These are phyloP conservation scores for Andricus quercusramuli DNA, from an alignment of 2,888 invertebrate genomes.

Conservation along the genomic window DNA sequence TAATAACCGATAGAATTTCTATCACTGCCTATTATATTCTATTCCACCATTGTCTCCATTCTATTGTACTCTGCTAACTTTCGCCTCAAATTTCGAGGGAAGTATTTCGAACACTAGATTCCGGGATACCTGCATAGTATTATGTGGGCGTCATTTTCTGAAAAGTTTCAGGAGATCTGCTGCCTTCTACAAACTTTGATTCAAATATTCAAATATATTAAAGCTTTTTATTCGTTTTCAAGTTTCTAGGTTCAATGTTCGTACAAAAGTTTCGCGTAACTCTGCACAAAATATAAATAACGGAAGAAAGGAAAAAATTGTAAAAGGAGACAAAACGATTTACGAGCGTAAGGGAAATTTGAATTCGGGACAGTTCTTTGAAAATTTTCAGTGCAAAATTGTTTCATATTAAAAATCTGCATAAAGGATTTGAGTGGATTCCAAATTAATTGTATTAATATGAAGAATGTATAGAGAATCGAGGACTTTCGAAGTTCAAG, in stretches of 20 bases:
- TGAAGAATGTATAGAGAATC: not conserved
- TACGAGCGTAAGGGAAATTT: not conserved
- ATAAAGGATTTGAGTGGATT: not conserved
- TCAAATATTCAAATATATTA: not conserved
- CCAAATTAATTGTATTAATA: not conserved
- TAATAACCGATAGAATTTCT: conserved; percentile 41
- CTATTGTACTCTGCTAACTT: conserved; percentile 29
- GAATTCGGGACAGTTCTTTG: not conserved
- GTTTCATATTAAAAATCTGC: not conserved
- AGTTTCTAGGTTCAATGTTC: not conserved
- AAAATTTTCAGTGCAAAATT: not conserved
- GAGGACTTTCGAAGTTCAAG: not conserved
- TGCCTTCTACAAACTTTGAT: not conserved
- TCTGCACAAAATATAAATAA: not conserved
- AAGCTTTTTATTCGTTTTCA: not conserved
- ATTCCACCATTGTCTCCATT: conserved; percentile 31
- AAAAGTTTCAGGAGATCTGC: conserved; percentile 6
- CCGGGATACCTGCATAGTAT: conserved; percentile 29
- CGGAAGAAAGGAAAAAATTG: not conserved
- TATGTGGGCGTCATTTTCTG: conserved; percentile 39
- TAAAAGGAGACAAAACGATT: not conserved
- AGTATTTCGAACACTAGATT: conserved; percentile 32
- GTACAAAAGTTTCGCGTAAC: not conserved
- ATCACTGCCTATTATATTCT: conserved; percentile 39
- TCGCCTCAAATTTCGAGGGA: conserved; percentile 26